Percentiles rank a stretch among this genome's conserved stretches.
Evolutionary conservation across 2,797 vertebrate genomes (phyloP).

Genomic region (Phrynocephalus forsythii): DNA sequence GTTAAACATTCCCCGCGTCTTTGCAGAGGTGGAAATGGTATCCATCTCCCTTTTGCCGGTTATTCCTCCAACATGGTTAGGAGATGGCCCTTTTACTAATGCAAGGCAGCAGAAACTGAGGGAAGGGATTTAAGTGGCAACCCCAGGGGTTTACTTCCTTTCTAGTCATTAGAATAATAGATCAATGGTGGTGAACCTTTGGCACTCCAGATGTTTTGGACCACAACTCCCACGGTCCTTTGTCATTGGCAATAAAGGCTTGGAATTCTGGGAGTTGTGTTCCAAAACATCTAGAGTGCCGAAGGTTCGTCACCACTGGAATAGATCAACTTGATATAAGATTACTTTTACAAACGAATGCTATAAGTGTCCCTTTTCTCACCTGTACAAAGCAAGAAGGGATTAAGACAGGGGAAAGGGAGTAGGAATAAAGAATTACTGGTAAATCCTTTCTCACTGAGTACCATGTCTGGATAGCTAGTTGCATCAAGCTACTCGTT

Average conservation of each 20-base stretch:
- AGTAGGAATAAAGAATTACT: neutral
- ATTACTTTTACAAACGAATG: neutral
- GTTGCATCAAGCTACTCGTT: neutral
- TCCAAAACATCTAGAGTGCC: no score
- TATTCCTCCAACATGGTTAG: neutral
- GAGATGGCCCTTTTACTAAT: neutral
- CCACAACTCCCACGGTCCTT: no score
- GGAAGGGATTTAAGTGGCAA: neutral
- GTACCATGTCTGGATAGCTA: neutral
- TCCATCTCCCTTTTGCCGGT: neutral
- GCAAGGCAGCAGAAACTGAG: neutral
- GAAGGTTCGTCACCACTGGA: no score
- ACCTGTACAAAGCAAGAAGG: no score
- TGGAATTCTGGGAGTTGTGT: no score
- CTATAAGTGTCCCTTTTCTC: neutral
- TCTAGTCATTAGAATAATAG: no score
- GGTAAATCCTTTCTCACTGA: neutral
- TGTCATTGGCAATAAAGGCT: no score
- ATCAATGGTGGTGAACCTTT: no score
- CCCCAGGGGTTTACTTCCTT: neutral
- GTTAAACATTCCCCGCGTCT: neutral
- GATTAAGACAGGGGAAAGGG: fast-evolving
- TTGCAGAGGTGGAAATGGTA: neutral
- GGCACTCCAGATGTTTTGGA: no score
- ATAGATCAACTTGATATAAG: no score